Evolutionary conservation across 1,140 invertebrate genomes (phyloP).

Genomic region (Catajapyx aquilonaris): DNA sequence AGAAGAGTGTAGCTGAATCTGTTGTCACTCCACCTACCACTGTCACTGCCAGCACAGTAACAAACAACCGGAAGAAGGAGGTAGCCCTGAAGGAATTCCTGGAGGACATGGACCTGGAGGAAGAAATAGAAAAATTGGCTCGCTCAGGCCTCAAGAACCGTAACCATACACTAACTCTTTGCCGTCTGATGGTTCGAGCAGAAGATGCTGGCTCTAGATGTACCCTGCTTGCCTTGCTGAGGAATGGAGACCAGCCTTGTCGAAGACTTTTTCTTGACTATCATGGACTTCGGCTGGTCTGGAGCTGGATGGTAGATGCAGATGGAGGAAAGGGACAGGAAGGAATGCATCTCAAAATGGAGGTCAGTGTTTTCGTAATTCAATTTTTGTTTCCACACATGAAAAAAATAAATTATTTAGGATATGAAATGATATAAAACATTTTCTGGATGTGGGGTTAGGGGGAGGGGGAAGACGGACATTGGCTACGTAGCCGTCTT

Average conservation of each 20-base stretch:
- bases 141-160: constrained; percentile 64
- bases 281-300: constrained; percentile 70
- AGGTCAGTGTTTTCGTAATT: constrained; percentile 22
- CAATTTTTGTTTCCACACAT: constrained; percentile 3
- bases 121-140: constrained; percentile 51
- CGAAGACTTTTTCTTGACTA: constrained; percentile 82
- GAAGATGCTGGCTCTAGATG: constrained; percentile 51
- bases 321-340: constrained; percentile 10
- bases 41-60: constrained; percentile 9
- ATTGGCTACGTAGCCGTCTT: constrained; percentile 5
- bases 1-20: constrained; percentile 18
- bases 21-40: too few species aligned
- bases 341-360: constrained; percentile 22
- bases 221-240: constrained; percentile 35
- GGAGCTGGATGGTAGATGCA: constrained; percentile 73
- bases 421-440: background rate
- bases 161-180: constrained; percentile 64
- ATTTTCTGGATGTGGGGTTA: background rate
- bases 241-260: constrained; percentile 52
- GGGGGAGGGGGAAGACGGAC: constrained; percentile 4
- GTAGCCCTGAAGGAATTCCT: constrained; percentile 8
- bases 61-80: constrained; percentile 8
- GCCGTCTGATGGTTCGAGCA: constrained; percentile 75
- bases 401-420: constrained; percentile 3
- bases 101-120: constrained; percentile 29